These are phyloP conservation scores for Cephus nigrinus DNA, from an alignment of 2,888 invertebrate genomes.

Conservation along the genomic window DNA sequence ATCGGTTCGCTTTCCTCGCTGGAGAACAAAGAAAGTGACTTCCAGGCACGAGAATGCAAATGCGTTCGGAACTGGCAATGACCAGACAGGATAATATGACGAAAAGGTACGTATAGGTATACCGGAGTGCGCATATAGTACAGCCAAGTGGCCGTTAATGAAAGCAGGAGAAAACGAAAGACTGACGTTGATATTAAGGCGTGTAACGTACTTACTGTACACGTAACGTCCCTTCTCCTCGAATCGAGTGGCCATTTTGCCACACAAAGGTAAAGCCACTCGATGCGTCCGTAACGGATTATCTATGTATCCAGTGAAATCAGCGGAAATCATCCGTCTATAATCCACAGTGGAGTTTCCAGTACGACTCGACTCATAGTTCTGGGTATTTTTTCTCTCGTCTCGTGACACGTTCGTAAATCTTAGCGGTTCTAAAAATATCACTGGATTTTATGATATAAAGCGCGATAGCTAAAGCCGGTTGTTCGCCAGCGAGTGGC, in stretches of 20 bases:
- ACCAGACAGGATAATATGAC: background rate
- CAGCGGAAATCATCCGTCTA: background rate
- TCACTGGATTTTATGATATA: background rate
- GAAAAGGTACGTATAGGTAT: background rate
- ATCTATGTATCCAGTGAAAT: background rate
- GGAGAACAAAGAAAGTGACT: background rate
- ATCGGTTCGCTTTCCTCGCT: background rate
- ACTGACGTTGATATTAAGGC: background rate
- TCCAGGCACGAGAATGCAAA: background rate
- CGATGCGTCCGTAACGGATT: background rate
- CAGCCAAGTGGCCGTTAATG: conserved; percentile 6
- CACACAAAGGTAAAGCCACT: background rate
- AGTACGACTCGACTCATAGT: background rate
- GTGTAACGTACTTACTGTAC: background rate
- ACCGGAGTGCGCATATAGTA: background rate
- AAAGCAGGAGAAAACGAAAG: conserved; percentile 18
- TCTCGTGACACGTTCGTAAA: background rate
- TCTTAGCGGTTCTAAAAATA: background rate
- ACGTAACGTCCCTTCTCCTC: background rate
- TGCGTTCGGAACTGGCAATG: background rate
- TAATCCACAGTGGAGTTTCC: background rate
- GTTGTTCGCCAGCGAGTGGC: background rate
- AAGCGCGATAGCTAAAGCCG: background rate
- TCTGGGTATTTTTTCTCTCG: background rate
- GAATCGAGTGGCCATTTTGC: background rate